Percentiles rank a stretch among this genome's conserved stretches.
phyloP scores from a whole-genome alignment of 2,888 invertebrate species.

The Eupithecia vulgata region DNA sequence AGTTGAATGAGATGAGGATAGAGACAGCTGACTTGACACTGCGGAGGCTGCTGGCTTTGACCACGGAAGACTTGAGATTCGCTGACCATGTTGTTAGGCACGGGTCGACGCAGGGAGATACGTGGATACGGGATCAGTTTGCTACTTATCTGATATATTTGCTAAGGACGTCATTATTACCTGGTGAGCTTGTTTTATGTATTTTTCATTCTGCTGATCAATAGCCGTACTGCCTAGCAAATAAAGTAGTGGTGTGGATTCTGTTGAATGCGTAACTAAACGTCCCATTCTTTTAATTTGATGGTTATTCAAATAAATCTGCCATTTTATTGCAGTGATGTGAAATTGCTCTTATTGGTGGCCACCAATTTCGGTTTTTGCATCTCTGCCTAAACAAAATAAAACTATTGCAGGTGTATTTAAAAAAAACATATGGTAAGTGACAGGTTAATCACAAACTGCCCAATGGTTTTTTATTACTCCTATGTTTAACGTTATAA shows the following conservation, averaged over 20 bases:
- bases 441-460: no score
- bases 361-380: no score
- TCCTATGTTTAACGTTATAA: no score
- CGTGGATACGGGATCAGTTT: conserved; percentile 98
- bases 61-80: conserved; percentile 97
- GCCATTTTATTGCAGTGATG: no score
- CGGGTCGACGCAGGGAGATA: conserved; percentile 92
- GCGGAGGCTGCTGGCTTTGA: conserved; percentile 92
- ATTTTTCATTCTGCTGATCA: background rate
- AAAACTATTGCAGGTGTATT: no score
- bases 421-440: no score
- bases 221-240: background rate
- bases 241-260: no score
- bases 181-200: conserved; percentile 75
- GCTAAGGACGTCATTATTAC: conserved; percentile 89
- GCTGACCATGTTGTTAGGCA: conserved; percentile 95
- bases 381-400: no score
- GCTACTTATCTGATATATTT: conserved; percentile 92
- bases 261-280: background rate
- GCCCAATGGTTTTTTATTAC: no score
- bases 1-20: conserved; percentile 93
- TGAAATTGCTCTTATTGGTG: no score
- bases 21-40: conserved; percentile 92
- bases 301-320: no score
- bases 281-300: background rate